A percentile compares a stretch with the other conserved stretches of the same genome.
phyloP scores from a whole-genome alignment of 2,888 invertebrate genomes.

The Antheraea yamamai region DNA sequence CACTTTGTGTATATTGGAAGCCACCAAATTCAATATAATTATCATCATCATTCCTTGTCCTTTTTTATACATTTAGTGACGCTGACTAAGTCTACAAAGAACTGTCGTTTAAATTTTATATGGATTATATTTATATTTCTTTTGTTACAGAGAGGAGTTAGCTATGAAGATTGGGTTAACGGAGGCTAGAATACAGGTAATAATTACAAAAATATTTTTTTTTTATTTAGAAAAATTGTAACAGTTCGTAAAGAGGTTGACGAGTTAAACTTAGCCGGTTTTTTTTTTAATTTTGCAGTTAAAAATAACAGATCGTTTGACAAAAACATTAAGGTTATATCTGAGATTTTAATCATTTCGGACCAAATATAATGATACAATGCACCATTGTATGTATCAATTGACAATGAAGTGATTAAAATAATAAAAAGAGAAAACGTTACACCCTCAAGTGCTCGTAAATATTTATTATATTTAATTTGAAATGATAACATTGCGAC shows the following conservation, averaged over 20 bases:
- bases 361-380: neutral
- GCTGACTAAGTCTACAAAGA: no score
- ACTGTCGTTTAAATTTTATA: no score
- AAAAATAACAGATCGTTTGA: neutral
- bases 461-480: neutral
- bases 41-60: no score
- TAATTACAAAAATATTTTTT: constrained; percentile 16
- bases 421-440: neutral
- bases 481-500: neutral
- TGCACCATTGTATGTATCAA: neutral
- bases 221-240: neutral
- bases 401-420: neutral
- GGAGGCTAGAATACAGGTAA: constrained; percentile 97
- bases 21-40: no score
- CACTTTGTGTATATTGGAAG: no score
- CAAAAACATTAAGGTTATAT: neutral
- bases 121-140: neutral
- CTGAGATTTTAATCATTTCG: neutral
- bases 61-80: no score
- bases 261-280: no score
- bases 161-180: constrained; percentile 97
- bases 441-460: neutral
- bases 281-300: neutral
- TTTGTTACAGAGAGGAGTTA: constrained; percentile 92
- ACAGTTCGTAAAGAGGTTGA: neutral